Evolutionary conservation across 2,113 vertebrate species (phyloP).

Genomic region (Brachypteracias leptosomus): DNA sequence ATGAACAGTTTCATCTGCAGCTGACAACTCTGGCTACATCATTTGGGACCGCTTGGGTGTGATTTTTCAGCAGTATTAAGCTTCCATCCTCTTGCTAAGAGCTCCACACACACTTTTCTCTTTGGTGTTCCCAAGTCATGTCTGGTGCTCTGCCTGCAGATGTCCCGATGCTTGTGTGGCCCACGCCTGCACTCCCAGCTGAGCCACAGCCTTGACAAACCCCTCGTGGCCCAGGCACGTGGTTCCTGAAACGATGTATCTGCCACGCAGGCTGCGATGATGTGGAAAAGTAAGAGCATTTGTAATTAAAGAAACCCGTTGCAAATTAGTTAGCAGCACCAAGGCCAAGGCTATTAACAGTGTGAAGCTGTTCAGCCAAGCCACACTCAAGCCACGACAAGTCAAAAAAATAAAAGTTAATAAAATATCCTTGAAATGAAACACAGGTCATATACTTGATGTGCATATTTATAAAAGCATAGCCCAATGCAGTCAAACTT

Average conservation of each 20-base stretch:
- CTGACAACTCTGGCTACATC: background rate
- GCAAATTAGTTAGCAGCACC: conserved; percentile 25
- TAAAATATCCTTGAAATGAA: conserved; percentile 44
- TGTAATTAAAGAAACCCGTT: conserved; percentile 10
- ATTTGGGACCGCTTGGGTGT: background rate
- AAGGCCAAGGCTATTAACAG: background rate
- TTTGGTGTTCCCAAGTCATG: background rate
- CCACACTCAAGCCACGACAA: conserved; percentile 16
- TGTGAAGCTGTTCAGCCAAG: background rate
- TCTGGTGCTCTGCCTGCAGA: background rate
- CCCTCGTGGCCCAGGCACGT: background rate
- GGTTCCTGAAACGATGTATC: background rate
- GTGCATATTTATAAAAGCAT: conserved; percentile 46
- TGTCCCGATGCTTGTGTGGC: background rate
- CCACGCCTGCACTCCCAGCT: background rate
- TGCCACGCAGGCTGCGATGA: background rate
- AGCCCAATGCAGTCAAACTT: conserved; percentile 16
- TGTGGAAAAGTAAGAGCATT: background rate
- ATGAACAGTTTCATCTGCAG: rapidly evolving
- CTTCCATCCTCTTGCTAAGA: background rate
- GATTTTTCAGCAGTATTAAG: background rate
- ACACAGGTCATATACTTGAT: conserved; percentile 8
- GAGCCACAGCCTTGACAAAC: background rate
- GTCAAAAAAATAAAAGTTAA: conserved; percentile 32
- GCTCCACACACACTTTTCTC: background rate